Evolutionary conservation across 2,797 vertebrate species (phyloP), one percentile per base, ranked within the genome.

Genomic region (Spea hammondii): DNA sequence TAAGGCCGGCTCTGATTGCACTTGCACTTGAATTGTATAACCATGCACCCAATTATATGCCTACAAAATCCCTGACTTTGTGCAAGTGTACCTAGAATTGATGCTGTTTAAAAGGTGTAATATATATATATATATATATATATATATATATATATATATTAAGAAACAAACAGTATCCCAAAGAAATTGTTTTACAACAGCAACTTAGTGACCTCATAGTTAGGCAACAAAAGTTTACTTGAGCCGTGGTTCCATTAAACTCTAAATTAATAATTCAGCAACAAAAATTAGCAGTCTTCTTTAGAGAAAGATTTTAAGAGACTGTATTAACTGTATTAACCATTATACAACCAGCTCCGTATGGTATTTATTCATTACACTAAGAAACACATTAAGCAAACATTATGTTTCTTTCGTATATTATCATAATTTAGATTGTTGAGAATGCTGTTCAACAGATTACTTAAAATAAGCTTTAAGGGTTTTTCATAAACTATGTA

Each of bases 181-280:
- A 57, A 1, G 11, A 57, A 57, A 57, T 57, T 11, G 4, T 57
- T 57, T 57, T 57, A 12, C 9, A 10, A 57, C 8, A 57, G 5
- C 55, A 57, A 57, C 55, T 57, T 57, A 10, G 8, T 11, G 55
- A 11, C 9, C 55, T 57, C 55, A 57, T 10, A 57, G 0, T 57
- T 10, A 1, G 8, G 55, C 55, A 57, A 12, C n/a, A 12, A 57
- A 11, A 10, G 32, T 32, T 32, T 32, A 12, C 55, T 57, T 13
- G 55, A 13, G 55, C 55, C 12, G 55, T 57, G 5, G 55, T 57
- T 57, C n/a, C 55, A 57, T 57, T 12, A 57, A 57, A 44, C 2
- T n/a, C n/a, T 64, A 32, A 64, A 64, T 44, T 17, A 64, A 64
- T 64, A 64, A 64, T 17, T 57, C n/a, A 57, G 55, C 55, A 57